phyloP scores from a whole-genome alignment of 1,140 invertebrate species.

The Achroia grisella region DNA sequence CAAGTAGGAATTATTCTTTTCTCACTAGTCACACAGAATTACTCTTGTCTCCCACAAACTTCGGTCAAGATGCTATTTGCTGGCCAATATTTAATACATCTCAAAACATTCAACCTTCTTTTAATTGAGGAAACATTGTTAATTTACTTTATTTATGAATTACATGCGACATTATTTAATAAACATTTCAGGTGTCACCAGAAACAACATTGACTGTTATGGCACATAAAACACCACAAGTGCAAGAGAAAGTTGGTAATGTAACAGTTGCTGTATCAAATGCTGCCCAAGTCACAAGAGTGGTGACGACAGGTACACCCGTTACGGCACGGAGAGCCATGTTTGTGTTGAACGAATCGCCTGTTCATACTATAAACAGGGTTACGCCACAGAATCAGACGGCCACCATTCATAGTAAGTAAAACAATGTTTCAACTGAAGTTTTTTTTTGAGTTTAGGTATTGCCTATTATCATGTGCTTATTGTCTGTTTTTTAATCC shows the following conservation, averaged over 20 bases:
- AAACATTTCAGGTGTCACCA: slow-evolving; percentile 50
- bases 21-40: no score
- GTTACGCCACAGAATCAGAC: slow-evolving; percentile 68
- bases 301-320: slow-evolving; percentile 51
- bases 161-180: no score
- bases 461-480: not conserved
- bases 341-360: slow-evolving; percentile 68
- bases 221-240: slow-evolving; percentile 67
- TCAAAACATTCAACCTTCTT: no score
- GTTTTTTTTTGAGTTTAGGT: no score
- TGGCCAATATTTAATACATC: no score
- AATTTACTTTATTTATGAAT: no score
- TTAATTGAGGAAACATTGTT: no score
- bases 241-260: slow-evolving; percentile 66
- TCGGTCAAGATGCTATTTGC: no score
- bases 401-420: slow-evolving; percentile 62
- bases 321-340: slow-evolving; percentile 49
- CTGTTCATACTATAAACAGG: slow-evolving; percentile 54
- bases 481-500: not conserved
- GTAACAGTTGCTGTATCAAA: slow-evolving; percentile 56
- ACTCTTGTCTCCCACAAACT: no score
- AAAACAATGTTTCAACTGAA: not conserved
- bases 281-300: slow-evolving; percentile 54
- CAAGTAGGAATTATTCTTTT: no score
- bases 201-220: slow-evolving; percentile 70